phyloP scores from a whole-genome alignment of 2,888 invertebrate genomes.

The Stenotaenia linearis region DNA sequence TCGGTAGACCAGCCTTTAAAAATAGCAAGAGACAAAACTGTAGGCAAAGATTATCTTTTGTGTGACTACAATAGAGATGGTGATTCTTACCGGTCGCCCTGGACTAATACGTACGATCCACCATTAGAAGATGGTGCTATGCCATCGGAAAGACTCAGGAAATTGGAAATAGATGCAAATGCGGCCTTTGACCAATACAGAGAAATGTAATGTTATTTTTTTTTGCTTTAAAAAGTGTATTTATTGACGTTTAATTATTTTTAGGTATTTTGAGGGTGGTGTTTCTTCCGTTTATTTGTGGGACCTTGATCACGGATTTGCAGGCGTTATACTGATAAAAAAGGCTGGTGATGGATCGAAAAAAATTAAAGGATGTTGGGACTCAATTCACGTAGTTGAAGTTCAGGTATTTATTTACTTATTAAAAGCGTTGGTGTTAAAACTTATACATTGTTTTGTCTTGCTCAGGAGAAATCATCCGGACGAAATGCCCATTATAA shows the following conservation, averaged over 20 bases:
- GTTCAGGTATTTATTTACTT: slow-evolving; percentile 57
- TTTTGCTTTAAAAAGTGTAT: neutral
- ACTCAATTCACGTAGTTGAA: slow-evolving; percentile 98
- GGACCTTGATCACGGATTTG: slow-evolving; percentile 98
- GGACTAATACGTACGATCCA: slow-evolving; percentile 98
- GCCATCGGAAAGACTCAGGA: slow-evolving; percentile 92
- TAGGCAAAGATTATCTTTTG: slow-evolving; percentile 92
- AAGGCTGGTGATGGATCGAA: slow-evolving; percentile 98
- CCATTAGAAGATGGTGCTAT: slow-evolving; percentile 96
- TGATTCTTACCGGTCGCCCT: slow-evolving; percentile 97
- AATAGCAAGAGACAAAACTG: slow-evolving; percentile 84
- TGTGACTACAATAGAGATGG: slow-evolving; percentile 99
- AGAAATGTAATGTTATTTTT: slow-evolving; percentile 58
- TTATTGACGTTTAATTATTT: neutral
- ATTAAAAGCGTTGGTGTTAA: neutral
- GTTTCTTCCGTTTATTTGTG: slow-evolving; percentile 98
- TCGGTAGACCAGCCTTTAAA: slow-evolving; percentile 98
- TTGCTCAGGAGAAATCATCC: slow-evolving; percentile 73
- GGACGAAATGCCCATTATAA: slow-evolving; percentile 95
- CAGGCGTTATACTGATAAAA: slow-evolving; percentile 96
- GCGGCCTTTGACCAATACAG: slow-evolving; percentile 97
- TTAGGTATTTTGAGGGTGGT: slow-evolving; percentile 93
- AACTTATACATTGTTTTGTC: neutral
- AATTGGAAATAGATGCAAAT: slow-evolving; percentile 95
- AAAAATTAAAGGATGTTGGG: slow-evolving; percentile 99